phyloP scores from a whole-genome alignment of 2,113 vertebrate species.

The Charadrius vociferus region DNA sequence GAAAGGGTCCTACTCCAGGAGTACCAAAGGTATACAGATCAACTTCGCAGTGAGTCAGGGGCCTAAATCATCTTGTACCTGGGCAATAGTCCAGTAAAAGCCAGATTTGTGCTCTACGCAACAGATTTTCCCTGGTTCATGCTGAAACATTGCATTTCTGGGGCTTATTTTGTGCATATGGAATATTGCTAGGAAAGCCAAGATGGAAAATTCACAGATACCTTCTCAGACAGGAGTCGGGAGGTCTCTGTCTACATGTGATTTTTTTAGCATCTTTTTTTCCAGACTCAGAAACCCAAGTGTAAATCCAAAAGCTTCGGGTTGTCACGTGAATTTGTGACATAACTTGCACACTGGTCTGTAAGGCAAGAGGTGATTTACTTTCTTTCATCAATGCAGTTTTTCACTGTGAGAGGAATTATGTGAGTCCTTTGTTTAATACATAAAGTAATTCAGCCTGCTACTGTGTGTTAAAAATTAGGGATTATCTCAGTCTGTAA shows the following conservation, averaged over 20 bases:
- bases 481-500: background rate
- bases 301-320: background rate
- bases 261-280: background rate
- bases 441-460: background rate
- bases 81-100: background rate
- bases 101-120: background rate
- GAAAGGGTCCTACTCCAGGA: background rate
- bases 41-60: background rate
- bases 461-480: background rate
- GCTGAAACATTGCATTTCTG: background rate
- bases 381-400: background rate
- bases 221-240: background rate
- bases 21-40: background rate
- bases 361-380: background rate
- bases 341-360: background rate
- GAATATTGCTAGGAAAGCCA: background rate
- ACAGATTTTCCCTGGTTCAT: background rate
- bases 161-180: background rate
- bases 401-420: background rate
- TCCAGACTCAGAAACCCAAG: background rate
- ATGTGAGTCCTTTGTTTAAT: background rate
- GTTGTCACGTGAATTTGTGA: background rate
- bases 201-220: background rate
- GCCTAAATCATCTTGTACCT: background rate
- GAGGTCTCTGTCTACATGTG: background rate